Conservation (phyloP, 2,888 invertebrate genomes). For the Seira ritae region DNA sequence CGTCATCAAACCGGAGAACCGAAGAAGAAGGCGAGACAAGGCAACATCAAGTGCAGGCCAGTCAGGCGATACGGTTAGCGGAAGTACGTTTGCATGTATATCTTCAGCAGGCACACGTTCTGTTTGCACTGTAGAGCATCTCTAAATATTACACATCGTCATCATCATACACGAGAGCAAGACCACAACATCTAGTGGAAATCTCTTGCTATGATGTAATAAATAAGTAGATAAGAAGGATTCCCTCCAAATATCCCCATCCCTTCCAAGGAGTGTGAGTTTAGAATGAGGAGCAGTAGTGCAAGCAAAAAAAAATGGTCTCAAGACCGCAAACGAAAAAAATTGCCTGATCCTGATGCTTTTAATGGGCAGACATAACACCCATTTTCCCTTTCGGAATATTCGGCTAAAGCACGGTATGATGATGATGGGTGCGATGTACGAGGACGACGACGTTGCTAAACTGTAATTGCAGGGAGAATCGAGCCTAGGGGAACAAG, state of each 20-base stretch:
- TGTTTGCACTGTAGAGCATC: background rate
- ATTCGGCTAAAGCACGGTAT: background rate
- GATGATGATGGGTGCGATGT: constrained; percentile 18
- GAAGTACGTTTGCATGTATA: background rate
- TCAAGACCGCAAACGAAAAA: no score
- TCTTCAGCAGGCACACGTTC: background rate
- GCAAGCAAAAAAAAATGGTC: background rate
- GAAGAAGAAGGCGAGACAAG: background rate
- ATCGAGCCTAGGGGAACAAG: constrained; percentile 13
- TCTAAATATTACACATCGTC: background rate
- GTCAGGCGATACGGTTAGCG: background rate
- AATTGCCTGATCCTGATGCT: constrained; percentile 8
- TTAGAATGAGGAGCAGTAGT: background rate
- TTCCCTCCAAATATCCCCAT: background rate
- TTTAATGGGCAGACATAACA: constrained; percentile 28
- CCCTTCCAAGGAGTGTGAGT: background rate
- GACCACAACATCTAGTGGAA: no score
- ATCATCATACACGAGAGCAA: background rate
- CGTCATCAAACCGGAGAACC: no score
- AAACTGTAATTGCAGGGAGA: constrained; percentile 28
- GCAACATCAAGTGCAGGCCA: background rate
- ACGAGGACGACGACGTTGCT: constrained; percentile 23
- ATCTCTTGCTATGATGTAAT: background rate
- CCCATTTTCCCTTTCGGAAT: background rate
- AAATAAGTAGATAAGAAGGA: constrained; percentile 7